Evolutionary conservation across 2,113 vertebrate species (phyloP), one percentile per base, ranked within the genome.

Genomic region (Heterotis niloticus): DNA sequence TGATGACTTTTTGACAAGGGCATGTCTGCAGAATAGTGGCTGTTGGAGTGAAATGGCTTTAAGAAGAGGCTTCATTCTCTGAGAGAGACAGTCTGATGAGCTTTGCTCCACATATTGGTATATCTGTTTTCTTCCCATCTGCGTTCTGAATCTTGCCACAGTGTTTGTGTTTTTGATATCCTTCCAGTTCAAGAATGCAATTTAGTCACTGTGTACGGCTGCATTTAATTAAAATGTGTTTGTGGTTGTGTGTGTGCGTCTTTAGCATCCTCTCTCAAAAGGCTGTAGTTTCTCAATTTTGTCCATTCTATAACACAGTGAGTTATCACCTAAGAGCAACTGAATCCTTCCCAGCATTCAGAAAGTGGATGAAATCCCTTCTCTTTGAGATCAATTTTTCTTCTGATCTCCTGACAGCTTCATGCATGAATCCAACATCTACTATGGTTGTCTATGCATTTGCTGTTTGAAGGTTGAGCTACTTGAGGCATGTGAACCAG

Each of bases 121-220:
- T 88, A n/a, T 88, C 86, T 10, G 82, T 82, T 88, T 89, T 86
- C 87, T 85, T 85, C 24, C 65, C 64, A 23, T 23, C 64, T 10
- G 20, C 82, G 80, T 80, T 85, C 82, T 79, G 76, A 88, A 82
- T 77, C 64, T n/a, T 77, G 76, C 74, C 81, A 83, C 88, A 83
- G 86, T 87, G 85, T 86, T 87, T 85, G 82, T 79, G 83, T 66
- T 67, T 88, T 88, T 85, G 72, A 81, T 85, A 80, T 79, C 70
- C 71, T 81, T 76, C 85, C 83, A 89, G 86, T 87, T 79, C 81
- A 26, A 87, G 83, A 88, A 88, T 86, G 89, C 87, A 85, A 89
- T 83, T 81, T 18, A 84, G 81, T 89, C 83, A 82, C 85, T 64
- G 29, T 65, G 78, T 44, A 24, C 17, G n/a, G 80, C 86, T 89